Evolutionary conservation across 1,140 invertebrate species (phyloP), one percentile per base, ranked within the genome.

Genomic region (Cephus cinctus): DNA sequence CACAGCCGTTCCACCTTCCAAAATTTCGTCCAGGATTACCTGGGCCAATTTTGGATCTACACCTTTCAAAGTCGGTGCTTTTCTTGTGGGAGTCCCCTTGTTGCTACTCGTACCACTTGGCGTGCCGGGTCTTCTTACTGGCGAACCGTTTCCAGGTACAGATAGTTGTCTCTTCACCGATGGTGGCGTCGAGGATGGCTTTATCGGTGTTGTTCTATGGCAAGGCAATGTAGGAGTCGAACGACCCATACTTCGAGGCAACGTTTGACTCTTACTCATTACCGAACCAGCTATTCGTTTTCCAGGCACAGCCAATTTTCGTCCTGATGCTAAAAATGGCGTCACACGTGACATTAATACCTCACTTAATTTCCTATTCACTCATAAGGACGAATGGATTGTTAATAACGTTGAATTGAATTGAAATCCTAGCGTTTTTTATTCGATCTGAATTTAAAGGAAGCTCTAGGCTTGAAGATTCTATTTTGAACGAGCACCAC

Each of bases 41-140:
- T 92, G 88, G 38, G 88, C 89, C 46, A 97, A 83, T 73, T 96
- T 94, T n/a, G 89, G 85, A 74, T 97, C 95, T 5, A 92, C 86
- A 1, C 88, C 88, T 53, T 88, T 83, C 5, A 90, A 77, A 9
- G 76, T 72, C 2, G 79, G 73, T 5, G 70, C 50, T 51, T 75
- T 74, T 57, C 66, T 61, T n/a, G 61, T 64, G n/a, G 74, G 69
- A 3, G 69, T 74, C 5, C 60, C 65, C 53, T 59, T 67, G 27
- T 70, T 72, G 40, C 65, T 73, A 31, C 55, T 68, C 4, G 63
- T 51, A 64, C 47, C 74, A 63, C 78, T 79, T 1, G 82, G 75
- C 15, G 75, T 81, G 22, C 59, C 59, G 1, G 80, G 75, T 52
- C 84, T 76, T 23, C 85, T 75, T 14, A 84, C 79, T 9, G 86